Conservation (phyloP, 2,888 invertebrate species). For the Trichopria drosophilae region DNA sequence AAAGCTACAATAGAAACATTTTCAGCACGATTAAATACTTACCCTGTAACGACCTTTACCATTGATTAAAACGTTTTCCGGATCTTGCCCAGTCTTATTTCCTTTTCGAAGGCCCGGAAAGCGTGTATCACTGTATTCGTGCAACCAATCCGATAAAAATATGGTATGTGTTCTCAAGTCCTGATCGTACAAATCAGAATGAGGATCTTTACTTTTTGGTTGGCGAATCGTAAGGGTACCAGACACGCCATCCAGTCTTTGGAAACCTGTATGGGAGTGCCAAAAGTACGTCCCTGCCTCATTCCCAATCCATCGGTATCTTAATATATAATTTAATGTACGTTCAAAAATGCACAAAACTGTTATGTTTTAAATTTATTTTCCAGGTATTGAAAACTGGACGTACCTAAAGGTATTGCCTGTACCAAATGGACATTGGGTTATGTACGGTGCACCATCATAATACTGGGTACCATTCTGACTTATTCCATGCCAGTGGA, state of each 20-base stretch:
- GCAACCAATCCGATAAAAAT: constrained; percentile 34
- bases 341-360: no score
- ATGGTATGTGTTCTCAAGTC: constrained; percentile 27
- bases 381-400: no score
- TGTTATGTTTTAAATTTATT: no score
- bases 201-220: constrained; percentile 62
- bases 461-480: constrained; percentile 78
- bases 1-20: no score
- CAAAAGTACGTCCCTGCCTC: constrained; percentile 87
- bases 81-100: constrained; percentile 75
- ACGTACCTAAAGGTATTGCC: constrained; percentile 75
- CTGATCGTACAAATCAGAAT: constrained; percentile 23
- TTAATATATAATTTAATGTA: no score
- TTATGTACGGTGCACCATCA: constrained; percentile 86
- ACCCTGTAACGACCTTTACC: constrained; percentile 67
- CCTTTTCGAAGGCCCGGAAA: constrained; percentile 69
- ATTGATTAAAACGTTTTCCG: constrained; percentile 80
- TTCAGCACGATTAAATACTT: no score
- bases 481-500: constrained; percentile 92
- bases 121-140: constrained; percentile 74
- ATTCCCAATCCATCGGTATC: constrained; percentile 55
- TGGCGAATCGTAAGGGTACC: constrained; percentile 75
- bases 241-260: constrained; percentile 82
- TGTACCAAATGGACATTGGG: constrained; percentile 81
- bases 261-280: constrained; percentile 76